Base-by-base conservation (phyloP, 2,797 vertebrate species). In the Spinus olivaceus region DNA sequence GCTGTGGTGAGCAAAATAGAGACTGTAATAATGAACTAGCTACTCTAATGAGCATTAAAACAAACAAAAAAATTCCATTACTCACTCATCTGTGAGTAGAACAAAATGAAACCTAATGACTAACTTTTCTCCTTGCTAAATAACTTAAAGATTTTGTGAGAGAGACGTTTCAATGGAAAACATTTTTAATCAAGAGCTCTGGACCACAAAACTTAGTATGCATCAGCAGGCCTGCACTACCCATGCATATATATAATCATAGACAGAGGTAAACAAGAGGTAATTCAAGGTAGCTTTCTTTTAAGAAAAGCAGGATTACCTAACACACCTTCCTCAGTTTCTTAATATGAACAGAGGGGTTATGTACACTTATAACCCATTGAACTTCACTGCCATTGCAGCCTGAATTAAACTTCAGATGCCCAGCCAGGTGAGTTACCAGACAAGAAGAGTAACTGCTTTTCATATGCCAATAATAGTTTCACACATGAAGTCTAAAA, bases 261-360 rank as follows among this genome's bases (percentile, higher is more conserved):
- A 60, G 1, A 2, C 0, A 0, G 71, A 77, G 17, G 27, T 30
- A 73, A 90, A 60, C 1, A 5, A n/a, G 37, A 86, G 41, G 35
- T 13, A 86, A 81, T 44, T 63, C 30, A 79, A 77, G 37, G 33
- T 37, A 84, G 33, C 28, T 79, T 71, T 82, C 60, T 66, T 53
- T 35, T 47, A 77, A 80, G 56, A 60, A 64, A 88, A 92, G 60
- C 1, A 1, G 5, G 41, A 82, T 73, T 87, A 82, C 13, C 39
- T 57, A 84, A 44, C 35, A 76, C 41, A 79, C 39, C 8, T 47
- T 81, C 16, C 53, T 7, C 3, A 1, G 12, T 69, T 83, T 88
- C 57, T 72, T 63, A 47, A 54, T 0, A 81, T 37, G 50, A 95
- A 50, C 17, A 71, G 22, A 88, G 3, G 5, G 32, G 20, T 47